Percentiles rank a stretch among this genome's conserved stretches.
These are phyloP conservation scores for Lordiphosa clarofinis DNA, from an alignment of 1,140 invertebrate species.

Conservation along the genomic window DNA sequence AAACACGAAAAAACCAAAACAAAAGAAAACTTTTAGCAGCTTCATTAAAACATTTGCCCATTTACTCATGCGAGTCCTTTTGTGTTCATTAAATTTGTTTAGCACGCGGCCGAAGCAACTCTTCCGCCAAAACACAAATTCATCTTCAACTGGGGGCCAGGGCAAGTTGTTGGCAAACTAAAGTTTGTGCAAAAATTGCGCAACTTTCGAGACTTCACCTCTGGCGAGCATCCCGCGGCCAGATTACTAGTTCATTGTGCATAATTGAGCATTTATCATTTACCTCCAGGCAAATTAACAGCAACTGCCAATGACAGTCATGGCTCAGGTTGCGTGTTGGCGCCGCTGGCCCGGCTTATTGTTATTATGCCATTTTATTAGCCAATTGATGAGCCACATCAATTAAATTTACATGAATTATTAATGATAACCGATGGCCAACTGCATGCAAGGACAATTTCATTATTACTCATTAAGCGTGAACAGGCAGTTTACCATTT, in stretches of 20 bases:
- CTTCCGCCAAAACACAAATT: neutral
- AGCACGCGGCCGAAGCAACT: constrained; percentile 9
- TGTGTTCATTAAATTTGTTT: constrained; percentile 63
- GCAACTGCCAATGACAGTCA: constrained; percentile 25
- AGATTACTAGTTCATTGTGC: constrained; percentile 3
- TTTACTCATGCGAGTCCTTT: constrained; percentile 27
- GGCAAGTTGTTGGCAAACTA: constrained; percentile 13
- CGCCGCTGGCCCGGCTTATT: constrained; percentile 55
- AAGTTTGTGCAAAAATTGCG: constrained; percentile 25
- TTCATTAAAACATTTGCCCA: constrained; percentile 60
- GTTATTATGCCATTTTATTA: constrained; percentile 42
- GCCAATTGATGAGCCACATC: constrained; percentile 60
- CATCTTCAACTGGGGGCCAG: neutral
- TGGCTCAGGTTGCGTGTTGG: constrained; percentile 26
- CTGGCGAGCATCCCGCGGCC: neutral
- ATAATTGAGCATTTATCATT: constrained; percentile 29
- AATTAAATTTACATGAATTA: constrained; percentile 61
- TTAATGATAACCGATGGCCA: constrained; percentile 38
- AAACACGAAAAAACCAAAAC: constrained; percentile 15
- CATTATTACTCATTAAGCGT: constrained; percentile 29
- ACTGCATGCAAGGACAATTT: constrained; percentile 22
- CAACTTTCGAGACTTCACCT: neutral
- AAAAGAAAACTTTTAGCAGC: constrained; percentile 24
- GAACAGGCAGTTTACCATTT: constrained; percentile 15
- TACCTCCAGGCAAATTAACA: too few relatives aligned